phyloP scores from a whole-genome alignment of 2,888 invertebrate species.

The Catocala nupta region DNA sequence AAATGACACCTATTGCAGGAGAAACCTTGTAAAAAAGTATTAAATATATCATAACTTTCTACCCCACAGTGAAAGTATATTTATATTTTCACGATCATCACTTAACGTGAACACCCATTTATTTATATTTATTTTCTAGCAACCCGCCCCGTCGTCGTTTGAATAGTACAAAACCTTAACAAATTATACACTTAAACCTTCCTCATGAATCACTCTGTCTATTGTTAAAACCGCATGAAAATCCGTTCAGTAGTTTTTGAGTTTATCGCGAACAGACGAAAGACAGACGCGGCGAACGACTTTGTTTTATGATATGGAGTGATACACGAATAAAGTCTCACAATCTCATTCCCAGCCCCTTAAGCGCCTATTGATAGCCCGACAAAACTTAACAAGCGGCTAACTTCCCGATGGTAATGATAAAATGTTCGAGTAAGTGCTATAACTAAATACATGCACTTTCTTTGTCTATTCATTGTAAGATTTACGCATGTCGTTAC shows the following conservation, averaged over 20 bases:
- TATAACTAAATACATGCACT: slow-evolving; percentile 45
- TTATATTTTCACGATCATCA: neutral
- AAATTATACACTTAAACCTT: too few species aligned
- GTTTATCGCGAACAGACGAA: too few species aligned
- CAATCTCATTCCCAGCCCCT: slow-evolving; percentile 19
- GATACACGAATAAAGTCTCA: slow-evolving; percentile 24
- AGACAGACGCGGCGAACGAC: too few species aligned
- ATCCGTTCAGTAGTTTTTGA: too few species aligned
- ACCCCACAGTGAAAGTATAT: too few species aligned
- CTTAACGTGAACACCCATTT: slow-evolving; percentile 11
- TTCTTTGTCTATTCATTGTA: slow-evolving; percentile 57
- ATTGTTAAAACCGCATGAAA: too few species aligned
- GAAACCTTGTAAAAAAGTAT: too few species aligned
- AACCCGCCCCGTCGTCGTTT: neutral
- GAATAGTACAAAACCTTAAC: too few species aligned
- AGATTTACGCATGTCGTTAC: slow-evolving; percentile 63
- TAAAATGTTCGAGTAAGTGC: slow-evolving; percentile 12
- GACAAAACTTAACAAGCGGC: slow-evolving; percentile 18
- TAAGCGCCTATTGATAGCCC: slow-evolving; percentile 21
- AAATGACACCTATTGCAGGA: too few species aligned
- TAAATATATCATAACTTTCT: too few species aligned
- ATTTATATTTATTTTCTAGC: slow-evolving; percentile 28
- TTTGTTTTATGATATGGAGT: too few species aligned
- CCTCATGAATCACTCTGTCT: too few species aligned
- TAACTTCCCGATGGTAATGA: slow-evolving; percentile 18